These are phyloP conservation scores for Eupsilia transversa DNA, from an alignment of 2,888 invertebrate species.

Conservation along the genomic window DNA sequence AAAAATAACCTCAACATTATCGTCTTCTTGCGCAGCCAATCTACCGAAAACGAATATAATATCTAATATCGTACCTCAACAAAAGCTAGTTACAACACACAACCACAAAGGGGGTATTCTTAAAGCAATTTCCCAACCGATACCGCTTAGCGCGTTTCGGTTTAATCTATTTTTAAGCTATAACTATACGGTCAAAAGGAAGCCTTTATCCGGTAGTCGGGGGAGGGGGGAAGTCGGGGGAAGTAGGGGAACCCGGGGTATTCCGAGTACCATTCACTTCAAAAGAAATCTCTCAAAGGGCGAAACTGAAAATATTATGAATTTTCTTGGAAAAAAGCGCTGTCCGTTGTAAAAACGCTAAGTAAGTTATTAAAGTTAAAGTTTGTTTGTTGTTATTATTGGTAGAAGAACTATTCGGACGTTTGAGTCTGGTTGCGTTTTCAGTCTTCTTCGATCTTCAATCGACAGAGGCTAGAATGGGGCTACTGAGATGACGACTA, in stretches of 20 bases:
- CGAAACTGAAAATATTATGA: constrained; percentile 71
- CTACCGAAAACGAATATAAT: constrained; percentile 27
- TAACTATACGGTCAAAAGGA: constrained; percentile 75
- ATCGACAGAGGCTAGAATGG: not conserved
- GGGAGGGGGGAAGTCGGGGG: not conserved
- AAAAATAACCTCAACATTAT: not conserved
- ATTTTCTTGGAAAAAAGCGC: constrained; percentile 61
- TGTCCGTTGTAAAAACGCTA: constrained; percentile 45
- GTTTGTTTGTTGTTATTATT: constrained; percentile 40
- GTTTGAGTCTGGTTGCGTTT: constrained; percentile 1
- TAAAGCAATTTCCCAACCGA: constrained; percentile 70
- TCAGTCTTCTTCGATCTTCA: not conserved
- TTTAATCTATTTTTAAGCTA: constrained; percentile 78
- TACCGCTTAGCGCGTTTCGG: constrained; percentile 64
- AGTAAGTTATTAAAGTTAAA: constrained; percentile 60
- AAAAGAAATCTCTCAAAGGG: constrained; percentile 71
- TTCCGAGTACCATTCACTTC: constrained; percentile 65
- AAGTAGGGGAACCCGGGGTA: constrained; percentile 32
- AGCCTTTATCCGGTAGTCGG: constrained; percentile 61
- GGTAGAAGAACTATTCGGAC: constrained; percentile 9
- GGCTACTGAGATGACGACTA: not conserved
- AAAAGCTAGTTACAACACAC: constrained; percentile 49
- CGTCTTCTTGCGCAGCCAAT: not conserved
- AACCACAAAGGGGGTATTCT: constrained; percentile 67
- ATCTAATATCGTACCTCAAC: constrained; percentile 39